phyloP scores from a whole-genome alignment of 2,797 vertebrate species.

The Borostomias antarcticus region DNA sequence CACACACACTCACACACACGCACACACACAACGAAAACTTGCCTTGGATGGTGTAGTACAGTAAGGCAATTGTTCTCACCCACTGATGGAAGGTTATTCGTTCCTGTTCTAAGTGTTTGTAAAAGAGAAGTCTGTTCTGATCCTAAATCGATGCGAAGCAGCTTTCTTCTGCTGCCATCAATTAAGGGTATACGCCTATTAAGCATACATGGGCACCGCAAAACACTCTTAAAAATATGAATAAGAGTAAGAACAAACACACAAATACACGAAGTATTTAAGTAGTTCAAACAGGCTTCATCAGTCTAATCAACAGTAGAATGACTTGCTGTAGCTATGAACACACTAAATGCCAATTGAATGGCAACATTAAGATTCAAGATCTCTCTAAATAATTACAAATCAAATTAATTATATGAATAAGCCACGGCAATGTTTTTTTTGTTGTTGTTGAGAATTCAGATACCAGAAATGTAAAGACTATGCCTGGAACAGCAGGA shows the following conservation, averaged over 20 bases:
- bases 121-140: not conserved
- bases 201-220: not conserved
- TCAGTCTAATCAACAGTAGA: not conserved
- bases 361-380: no score
- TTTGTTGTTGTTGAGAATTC: not conserved
- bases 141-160: not conserved
- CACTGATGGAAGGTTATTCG: not conserved
- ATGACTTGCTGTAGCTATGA: not conserved
- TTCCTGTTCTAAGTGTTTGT: not conserved
- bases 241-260: not conserved
- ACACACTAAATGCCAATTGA: not conserved
- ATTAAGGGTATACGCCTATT: not conserved
- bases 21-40: no score
- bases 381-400: no score
- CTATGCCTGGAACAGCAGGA: not conserved
- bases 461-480: not conserved
- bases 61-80: not conserved
- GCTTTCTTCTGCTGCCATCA: not conserved
- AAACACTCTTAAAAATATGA: not conserved
- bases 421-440: not conserved
- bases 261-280: not conserved
- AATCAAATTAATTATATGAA: not conserved
- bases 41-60: no score
- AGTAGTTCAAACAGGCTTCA: not conserved
- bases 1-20: no score